A percentile compares a stretch with the other conserved stretches of the same genome.
Evolutionary conservation across 2,113 vertebrate genomes (phyloP).

Genomic region (Oreamnos americanus): DNA sequence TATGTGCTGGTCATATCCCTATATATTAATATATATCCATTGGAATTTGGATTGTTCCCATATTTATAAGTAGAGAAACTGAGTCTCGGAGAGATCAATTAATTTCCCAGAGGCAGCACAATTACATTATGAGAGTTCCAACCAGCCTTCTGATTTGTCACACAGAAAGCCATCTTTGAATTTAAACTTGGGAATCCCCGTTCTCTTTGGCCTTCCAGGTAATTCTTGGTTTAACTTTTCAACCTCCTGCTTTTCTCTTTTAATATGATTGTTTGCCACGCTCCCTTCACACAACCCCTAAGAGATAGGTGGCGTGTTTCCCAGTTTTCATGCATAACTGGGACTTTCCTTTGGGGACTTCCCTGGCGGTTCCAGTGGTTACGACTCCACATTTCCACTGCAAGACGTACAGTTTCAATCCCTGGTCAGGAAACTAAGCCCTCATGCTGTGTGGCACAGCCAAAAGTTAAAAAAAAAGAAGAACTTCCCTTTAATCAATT

Average conservation of each 20-base stretch:
- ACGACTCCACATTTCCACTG: neutral
- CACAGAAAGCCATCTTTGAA: neutral
- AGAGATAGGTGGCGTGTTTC: neutral
- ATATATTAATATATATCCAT: neutral
- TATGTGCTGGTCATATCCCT: neutral
- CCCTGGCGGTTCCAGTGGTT: neutral
- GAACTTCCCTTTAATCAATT: neutral
- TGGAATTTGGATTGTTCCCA: neutral
- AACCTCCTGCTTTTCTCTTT: neutral
- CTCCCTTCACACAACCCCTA: neutral
- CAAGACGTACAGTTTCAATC: neutral
- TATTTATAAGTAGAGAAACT: neutral
- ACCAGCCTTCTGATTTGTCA: neutral
- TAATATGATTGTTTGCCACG: neutral
- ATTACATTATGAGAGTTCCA: neutral
- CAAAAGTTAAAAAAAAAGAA: neutral
- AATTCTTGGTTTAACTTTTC: neutral
- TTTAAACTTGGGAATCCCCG: neutral
- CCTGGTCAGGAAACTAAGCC: neutral
- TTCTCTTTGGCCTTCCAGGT: neutral
- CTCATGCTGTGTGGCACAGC: neutral
- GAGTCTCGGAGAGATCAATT: neutral
- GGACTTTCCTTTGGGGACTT: neutral
- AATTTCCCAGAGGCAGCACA: neutral
- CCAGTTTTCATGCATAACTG: neutral